Conservation (phyloP, 2,113 vertebrate species). For the Oncorhynchus masou region DNA sequence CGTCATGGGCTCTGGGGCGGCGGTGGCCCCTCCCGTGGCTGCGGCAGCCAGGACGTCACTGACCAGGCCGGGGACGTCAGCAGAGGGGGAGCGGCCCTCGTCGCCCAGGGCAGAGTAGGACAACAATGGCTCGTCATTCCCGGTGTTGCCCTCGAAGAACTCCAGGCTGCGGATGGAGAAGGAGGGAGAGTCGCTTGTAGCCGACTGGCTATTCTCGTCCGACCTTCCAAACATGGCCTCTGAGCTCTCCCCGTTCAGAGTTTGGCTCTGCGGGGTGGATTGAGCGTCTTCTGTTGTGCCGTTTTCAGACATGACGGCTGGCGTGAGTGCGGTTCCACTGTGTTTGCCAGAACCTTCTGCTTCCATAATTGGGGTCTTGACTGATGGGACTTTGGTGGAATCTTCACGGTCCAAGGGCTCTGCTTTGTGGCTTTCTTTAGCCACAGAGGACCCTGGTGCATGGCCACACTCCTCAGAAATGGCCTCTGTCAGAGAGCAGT, state of each 20-base stretch:
- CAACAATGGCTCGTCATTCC: constrained; percentile 53
- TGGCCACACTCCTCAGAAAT: constrained; percentile 14
- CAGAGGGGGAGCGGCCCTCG: constrained; percentile 28
- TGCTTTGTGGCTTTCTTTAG: neutral
- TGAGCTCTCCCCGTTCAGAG: constrained; percentile 45
- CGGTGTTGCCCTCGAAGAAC: constrained; percentile 52
- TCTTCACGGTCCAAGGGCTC: neutral
- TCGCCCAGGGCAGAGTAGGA: constrained; percentile 41
- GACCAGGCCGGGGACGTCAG: neutral
- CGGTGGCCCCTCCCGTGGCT: neutral
- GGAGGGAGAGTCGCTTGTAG: constrained; percentile 61
- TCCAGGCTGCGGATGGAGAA: constrained; percentile 68
- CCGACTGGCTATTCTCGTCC: constrained; percentile 44
- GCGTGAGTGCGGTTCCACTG: constrained; percentile 39
- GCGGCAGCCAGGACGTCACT: neutral
- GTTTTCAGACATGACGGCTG: constrained; percentile 13
- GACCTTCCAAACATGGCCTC: constrained; percentile 39
- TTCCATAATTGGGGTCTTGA: neutral
- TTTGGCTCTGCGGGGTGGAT: too few species aligned
- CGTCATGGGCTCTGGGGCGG: constrained; percentile 20
- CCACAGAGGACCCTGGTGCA: neutral
- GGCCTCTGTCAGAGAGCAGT: neutral
- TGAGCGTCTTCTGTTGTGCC: constrained; percentile 11
- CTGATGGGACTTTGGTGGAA: neutral
- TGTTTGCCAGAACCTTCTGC: constrained; percentile 33